These are phyloP conservation scores for Julus scandinavius DNA, from an alignment of 2,888 invertebrate species.

Conservation along the genomic window DNA sequence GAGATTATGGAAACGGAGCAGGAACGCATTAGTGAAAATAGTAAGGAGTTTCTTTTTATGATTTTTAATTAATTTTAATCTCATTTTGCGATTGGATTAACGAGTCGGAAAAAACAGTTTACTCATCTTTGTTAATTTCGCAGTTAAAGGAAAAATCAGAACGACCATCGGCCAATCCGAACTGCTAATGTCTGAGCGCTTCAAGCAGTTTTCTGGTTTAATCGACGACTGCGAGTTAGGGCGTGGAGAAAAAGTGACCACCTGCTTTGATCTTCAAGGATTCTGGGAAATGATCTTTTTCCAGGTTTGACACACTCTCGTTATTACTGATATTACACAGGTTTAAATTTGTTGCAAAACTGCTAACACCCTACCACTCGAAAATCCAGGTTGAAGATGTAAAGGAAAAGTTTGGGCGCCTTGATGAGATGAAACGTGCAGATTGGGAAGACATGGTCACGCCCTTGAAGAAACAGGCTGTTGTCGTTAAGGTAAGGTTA, in stretches of 20 bases:
- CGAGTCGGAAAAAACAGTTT: background rate
- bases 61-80: background rate
- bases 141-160: conserved; percentile 65
- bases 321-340: background rate
- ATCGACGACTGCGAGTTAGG: conserved; percentile 67
- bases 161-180: conserved; percentile 66
- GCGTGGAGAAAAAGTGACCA: conserved; percentile 65
- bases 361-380: background rate
- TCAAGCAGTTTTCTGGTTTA: conserved; percentile 67
- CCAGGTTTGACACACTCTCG: conserved; percentile 63
- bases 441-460: conserved; percentile 45
- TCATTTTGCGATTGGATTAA: background rate
- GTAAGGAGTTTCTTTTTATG: background rate
- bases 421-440: background rate
- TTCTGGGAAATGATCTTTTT: conserved; percentile 69
- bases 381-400: conserved; percentile 54
- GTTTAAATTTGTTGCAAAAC: background rate
- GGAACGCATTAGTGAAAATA: background rate
- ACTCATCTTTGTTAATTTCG: conserved; percentile 47
- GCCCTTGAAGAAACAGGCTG: background rate
- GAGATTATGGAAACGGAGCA: background rate
- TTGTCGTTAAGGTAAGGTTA: conserved; percentile 12
- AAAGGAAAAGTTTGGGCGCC: background rate
- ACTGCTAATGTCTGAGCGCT: conserved; percentile 67
- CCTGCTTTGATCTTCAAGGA: conserved; percentile 66